Base-by-base conservation (phyloP, 1,140 invertebrate genomes). In the Heliconius hermathena region DNA sequence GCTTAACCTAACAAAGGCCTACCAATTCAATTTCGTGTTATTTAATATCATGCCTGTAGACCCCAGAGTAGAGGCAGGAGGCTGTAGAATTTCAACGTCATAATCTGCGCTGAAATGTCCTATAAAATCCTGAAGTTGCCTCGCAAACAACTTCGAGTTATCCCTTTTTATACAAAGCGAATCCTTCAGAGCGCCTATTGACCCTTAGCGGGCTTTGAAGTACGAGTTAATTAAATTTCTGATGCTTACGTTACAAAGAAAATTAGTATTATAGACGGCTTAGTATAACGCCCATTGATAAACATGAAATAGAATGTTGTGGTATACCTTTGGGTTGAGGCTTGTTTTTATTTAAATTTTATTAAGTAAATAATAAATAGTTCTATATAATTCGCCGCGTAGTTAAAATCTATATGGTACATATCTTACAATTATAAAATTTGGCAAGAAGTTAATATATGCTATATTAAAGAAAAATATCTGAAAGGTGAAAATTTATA, bases 221-320 rank as follows among this genome's bases (percentile, higher is more conserved):
- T 81, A 73, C 26, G 46, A 71, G 72, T 81, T 81, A 81, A 81
- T 81, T 81, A 81, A 81, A 81, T 81, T 81, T 81, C 80, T 74
- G 76, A 76, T 81, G 71, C 72, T 81, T 81, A 77, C 60, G 71
- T 81, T 81, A 77, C 80, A 81, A 81, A 81, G 80, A 74, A 81
- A 80, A 81, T 81, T 73, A 70, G 76, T 38, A 81, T 74, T 77
- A 74, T 74, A 54, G 73, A 77, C 33, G 71, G 71, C 36, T 71
- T 71, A 38, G 71, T 71, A 38, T 66, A 66, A 26, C 26, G 60
- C 3, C 22, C 22, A 66, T 66, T 66, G 60, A 66, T 66, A 66
- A 66, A 66, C 16, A 66, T 66, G 26, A 66, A 66, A 60, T 60
- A 60, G n/a, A 60, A 66, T 66, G 26, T 66, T 16, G 3, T 26